A percentile compares a stretch with the other conserved stretches of the same genome.
Conservation (phyloP, 2,888 invertebrate genomes). For the Brachyptera risi region DNA sequence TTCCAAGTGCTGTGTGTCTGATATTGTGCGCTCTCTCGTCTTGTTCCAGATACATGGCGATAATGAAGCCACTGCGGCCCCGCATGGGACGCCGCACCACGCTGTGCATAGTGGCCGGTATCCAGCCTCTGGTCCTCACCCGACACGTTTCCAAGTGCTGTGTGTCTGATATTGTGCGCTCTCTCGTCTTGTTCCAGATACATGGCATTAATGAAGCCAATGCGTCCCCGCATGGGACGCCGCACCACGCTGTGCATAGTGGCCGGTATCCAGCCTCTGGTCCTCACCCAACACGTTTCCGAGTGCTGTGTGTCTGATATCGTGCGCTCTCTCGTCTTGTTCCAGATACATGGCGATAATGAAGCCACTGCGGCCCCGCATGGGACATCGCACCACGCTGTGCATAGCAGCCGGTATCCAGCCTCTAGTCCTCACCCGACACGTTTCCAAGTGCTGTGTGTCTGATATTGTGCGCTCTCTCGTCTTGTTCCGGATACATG, state of each 20-base stretch:
- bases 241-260: not conserved
- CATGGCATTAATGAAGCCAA: not conserved
- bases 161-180: too few species aligned
- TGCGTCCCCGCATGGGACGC: not conserved
- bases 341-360: not conserved
- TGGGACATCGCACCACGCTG: not conserved
- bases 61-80: not conserved
- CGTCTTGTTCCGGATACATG: not conserved
- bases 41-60: not conserved
- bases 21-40: too few species aligned
- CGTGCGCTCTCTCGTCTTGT: not conserved
- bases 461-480: too few species aligned
- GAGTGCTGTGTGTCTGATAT: too few species aligned
- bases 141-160: not conserved
- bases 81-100: not conserved
- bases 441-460: not conserved
- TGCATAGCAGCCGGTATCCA: not conserved
- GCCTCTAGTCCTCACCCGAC: not conserved
- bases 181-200: not conserved
- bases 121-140: not conserved
- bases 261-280: not conserved
- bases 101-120: not conserved
- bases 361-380: not conserved
- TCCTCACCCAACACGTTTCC: not conserved
- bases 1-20: not conserved